Evolutionary conservation across 2,888 invertebrate species (phyloP).

Genomic region (Gastrophysa polygoni): DNA sequence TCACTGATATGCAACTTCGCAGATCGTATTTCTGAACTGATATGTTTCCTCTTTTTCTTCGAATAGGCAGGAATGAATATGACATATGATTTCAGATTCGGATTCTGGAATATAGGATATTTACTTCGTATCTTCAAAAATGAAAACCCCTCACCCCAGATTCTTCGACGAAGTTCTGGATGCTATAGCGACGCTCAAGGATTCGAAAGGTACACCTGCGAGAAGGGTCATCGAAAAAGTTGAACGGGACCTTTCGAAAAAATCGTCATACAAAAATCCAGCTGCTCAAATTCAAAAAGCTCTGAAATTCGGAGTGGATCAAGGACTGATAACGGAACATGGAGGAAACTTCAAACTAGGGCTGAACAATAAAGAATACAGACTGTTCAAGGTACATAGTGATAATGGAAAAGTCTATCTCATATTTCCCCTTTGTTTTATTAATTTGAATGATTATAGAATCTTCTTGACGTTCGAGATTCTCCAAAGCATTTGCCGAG

Average conservation of each 20-base stretch:
- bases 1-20: no score
- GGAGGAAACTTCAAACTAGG: constrained; percentile 1
- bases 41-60: neutral
- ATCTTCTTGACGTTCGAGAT: no score
- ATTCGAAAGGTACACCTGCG: neutral
- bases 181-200: constrained; percentile 17
- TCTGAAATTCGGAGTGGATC: constrained; percentile 2
- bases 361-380: neutral
- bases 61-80: neutral
- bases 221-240: neutral
- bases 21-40: no score
- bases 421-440: no score
- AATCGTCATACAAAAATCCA: neutral
- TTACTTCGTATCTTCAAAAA: neutral
- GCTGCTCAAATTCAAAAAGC: neutral
- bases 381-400: neutral
- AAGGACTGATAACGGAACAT: constrained; percentile 1
- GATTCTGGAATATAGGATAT: neutral
- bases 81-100: neutral
- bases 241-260: neutral
- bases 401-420: no score
- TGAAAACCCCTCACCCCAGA: constrained; percentile 5
- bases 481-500: no score
- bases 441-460: no score
- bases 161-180: constrained; percentile 20